Base-by-base conservation (phyloP, 2,113 vertebrate genomes). In the Pangasianodon hypophthalmus region DNA sequence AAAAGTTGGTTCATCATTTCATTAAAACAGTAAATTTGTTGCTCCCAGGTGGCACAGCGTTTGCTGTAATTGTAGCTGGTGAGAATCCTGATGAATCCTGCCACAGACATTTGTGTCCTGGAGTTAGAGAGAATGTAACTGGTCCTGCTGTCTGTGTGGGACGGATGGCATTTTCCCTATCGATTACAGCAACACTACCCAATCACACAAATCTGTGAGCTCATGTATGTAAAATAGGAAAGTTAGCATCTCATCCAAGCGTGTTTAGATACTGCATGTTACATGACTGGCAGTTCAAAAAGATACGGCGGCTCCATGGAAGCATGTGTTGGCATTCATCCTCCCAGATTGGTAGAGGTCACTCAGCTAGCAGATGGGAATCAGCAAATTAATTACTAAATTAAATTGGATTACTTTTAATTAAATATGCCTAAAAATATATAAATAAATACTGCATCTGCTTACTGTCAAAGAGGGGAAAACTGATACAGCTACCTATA, bases 91-190 rank as follows among this genome's bases (percentile, higher is more conserved):
- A n/a, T 37, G 32, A 3, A 16, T 18, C 16, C 44, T 73, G 37
- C 71, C 71, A 41, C 71, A 73, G 71, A 37, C 71, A 73, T 73
- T 73, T 73, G 69, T 41, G 16, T 73, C 37, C 71, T 73, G 71
- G 32, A 8, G 71, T 24, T 18, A 44, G 6, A 75, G 14, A 75
- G 18, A 75, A 18, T 18, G 21, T 6, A 73, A 44, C 71, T 73
- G 71, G 16, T 41, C 71, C 71, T 77, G 44, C 44, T 77, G 44
- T 77, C 73, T 46, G 41, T 46, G 41, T 77, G 41, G 21, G 41
- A 77, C 48, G 44, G 73, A 46, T 77, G 73, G 44, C 26, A 1
- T 77, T 77, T 26, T 75, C 41, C 37, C 7, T 75, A 44, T 75
- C 7, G 19, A 44, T 26, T 79, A 79, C 3, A 79, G 41, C 75